Percentiles rank a stretch among this genome's conserved stretches.
phyloP scores from a whole-genome alignment of 2,888 invertebrate genomes.

The Lasioglossum vierecki region DNA sequence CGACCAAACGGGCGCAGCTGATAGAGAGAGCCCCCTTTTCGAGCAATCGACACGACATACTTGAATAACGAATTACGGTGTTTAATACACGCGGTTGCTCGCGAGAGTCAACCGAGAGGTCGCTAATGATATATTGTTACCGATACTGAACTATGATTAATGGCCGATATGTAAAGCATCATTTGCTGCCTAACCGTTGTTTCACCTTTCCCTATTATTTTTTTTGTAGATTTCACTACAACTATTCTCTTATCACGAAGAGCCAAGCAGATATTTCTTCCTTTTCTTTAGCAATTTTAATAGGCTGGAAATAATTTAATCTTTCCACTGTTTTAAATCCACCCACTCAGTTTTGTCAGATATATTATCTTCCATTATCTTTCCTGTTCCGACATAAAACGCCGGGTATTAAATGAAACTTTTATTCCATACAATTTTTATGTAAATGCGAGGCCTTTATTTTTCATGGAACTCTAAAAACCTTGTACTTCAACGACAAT shows the following conservation, averaged over 20 bases:
- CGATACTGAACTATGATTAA: not conserved
- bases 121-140: not conserved
- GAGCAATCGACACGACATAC: conserved; percentile 6
- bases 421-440: not conserved
- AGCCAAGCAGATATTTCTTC: not conserved
- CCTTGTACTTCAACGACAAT: no score
- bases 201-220: not conserved
- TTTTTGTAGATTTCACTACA: not conserved
- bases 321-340: not conserved
- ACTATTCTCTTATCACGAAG: not conserved
- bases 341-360: no score
- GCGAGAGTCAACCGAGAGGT: not conserved
- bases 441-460: not conserved
- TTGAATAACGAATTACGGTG: conserved; percentile 4
- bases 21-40: not conserved
- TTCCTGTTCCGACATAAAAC: no score
- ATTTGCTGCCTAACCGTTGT: not conserved
- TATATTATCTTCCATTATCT: no score
- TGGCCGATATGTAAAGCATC: not conserved
- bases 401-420: not conserved
- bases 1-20: not conserved
- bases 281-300: not conserved
- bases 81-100: not conserved
- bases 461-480: not conserved
- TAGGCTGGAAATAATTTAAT: not conserved